These are phyloP conservation scores for Myrmecophaga tridactyla DNA, from an alignment of 2,113 vertebrate species.

Conservation along the genomic window DNA sequence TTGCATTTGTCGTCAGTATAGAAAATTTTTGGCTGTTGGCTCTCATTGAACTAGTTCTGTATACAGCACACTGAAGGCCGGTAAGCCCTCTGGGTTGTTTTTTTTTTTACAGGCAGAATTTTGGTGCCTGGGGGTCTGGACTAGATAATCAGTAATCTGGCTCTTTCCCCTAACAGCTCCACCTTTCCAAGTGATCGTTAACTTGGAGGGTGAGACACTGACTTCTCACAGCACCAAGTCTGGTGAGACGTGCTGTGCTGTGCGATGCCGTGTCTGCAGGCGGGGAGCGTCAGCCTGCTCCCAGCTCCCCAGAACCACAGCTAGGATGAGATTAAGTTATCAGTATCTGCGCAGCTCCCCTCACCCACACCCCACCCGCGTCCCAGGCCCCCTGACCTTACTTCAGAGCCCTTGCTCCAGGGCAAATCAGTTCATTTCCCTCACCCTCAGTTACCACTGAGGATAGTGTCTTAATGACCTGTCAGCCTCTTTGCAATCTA, in stretches of 20 bases:
- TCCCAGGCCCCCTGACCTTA: not conserved
- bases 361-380: no score
- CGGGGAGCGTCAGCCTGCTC: conserved; percentile 26
- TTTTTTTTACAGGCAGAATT: conserved; percentile 76
- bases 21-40: conserved; percentile 74
- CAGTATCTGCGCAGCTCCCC: no score
- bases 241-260: no score
- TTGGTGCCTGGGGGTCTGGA: conserved; percentile 83
- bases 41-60: conserved; percentile 74
- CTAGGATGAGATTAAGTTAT: not conserved
- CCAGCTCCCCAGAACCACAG: not conserved
- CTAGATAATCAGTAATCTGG: no score
- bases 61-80: conserved; percentile 79
- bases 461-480: not conserved
- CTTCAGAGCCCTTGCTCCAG: not conserved
- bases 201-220: no score
- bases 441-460: accelerated
- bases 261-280: conserved; percentile 62
- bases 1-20: conserved; percentile 62
- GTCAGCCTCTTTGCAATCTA: not conserved
- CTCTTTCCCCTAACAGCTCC: no score
- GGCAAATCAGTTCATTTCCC: not conserved
- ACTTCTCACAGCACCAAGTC: no score
- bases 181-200: no score
- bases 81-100: conserved; percentile 79